A percentile compares a stretch with the other conserved stretches of the same genome.
Evolutionary conservation across 2,797 vertebrate genomes (phyloP).

Genomic region (Bradypus variegatus): DNA sequence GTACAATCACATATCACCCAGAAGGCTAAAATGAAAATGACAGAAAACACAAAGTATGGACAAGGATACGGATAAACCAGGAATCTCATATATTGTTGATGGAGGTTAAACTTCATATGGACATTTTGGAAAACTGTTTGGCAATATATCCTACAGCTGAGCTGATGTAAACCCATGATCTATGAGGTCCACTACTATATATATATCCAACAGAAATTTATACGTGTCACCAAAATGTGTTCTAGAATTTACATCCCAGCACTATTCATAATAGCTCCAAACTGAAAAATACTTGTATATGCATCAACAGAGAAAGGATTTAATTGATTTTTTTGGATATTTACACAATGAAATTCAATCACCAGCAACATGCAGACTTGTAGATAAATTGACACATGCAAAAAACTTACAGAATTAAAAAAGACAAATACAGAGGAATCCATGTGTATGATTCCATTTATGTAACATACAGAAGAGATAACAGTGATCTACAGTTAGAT

Average conservation of each 20-base stretch:
- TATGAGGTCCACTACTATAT: neutral
- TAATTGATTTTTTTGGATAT: neutral
- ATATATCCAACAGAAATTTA: too few relatives aligned
- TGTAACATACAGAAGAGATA: neutral
- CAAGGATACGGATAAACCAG: neutral
- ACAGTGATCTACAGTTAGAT: neutral
- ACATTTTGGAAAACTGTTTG: neutral
- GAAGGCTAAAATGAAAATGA: neutral
- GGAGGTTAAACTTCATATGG: neutral
- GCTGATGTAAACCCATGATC: neutral
- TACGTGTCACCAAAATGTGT: neutral
- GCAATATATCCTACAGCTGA: neutral
- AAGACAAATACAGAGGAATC: neutral
- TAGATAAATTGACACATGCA: neutral
- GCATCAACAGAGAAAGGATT: neutral
- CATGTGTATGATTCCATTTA: neutral
- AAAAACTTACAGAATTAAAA: neutral
- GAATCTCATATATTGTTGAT: neutral
- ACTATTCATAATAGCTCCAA: neutral
- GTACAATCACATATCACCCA: neutral
- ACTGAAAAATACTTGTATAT: neutral
- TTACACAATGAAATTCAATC: neutral
- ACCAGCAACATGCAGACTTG: neutral
- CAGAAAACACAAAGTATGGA: neutral
- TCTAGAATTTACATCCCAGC: neutral